phyloP scores from a whole-genome alignment of 2,113 vertebrate genomes.

The Macaca fascicularis region DNA sequence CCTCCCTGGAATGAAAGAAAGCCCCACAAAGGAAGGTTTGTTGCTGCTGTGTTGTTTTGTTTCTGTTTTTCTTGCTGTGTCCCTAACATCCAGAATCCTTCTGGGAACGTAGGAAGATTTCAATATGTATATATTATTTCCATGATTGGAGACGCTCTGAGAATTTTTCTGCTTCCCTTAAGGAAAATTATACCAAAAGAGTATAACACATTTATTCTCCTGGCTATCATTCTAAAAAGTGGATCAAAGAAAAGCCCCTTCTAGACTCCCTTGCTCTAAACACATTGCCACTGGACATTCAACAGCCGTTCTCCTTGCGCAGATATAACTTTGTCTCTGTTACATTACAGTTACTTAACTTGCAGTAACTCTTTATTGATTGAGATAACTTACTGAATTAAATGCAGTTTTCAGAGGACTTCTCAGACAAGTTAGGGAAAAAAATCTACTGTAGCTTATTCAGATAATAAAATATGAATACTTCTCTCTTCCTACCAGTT shows the following conservation, averaged over 20 bases:
- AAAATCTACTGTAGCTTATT: not conserved
- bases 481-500: not conserved
- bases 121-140: not conserved
- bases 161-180: not conserved
- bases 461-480: not conserved
- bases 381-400: not conserved
- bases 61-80: not conserved
- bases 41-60: not conserved
- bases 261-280: rapidly evolving
- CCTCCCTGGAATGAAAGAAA: not conserved
- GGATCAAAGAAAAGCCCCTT: not conserved
- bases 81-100: not conserved
- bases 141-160: not conserved
- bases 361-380: not conserved
- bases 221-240: not conserved
- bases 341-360: not conserved
- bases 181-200: not conserved
- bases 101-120: not conserved
- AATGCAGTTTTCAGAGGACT: not conserved
- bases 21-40: not conserved
- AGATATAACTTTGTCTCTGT: not conserved
- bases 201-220: not conserved
- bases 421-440: not conserved
- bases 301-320: not conserved
- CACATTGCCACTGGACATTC: not conserved